These are phyloP conservation scores for Eufriesea mexicana DNA, from an alignment of 1,140 invertebrate species.

Conservation along the genomic window DNA sequence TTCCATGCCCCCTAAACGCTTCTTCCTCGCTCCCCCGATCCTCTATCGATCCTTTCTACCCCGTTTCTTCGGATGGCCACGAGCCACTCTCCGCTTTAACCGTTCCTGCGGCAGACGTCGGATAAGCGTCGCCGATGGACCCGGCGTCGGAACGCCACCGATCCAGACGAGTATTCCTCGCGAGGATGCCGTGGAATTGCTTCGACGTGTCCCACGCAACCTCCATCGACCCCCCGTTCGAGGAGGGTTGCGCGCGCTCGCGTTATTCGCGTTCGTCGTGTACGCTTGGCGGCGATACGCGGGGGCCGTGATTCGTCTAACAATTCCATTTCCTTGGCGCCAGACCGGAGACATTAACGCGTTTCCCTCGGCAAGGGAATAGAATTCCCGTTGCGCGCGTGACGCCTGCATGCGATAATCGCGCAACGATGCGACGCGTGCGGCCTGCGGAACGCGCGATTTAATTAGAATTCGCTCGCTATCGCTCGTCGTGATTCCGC, in stretches of 20 bases:
- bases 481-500: background rate
- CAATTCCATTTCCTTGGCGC: background rate
- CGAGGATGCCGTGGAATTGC: background rate
- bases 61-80: background rate
- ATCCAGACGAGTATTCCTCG: background rate
- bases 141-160: constrained; percentile 9
- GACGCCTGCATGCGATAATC: background rate
- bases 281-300: too few species aligned
- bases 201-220: background rate
- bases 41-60: constrained; percentile 59
- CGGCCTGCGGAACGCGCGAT: background rate
- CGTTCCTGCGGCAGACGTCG: constrained; percentile 14
- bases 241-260: too few species aligned
- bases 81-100: background rate
- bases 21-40: constrained; percentile 27
- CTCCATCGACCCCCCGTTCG: too few species aligned
- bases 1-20: background rate
- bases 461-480: constrained; percentile 19
- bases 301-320: background rate
- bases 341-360: background rate
- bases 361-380: background rate
- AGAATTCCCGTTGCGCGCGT: background rate
- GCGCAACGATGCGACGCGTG: background rate
- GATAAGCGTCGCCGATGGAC: constrained; percentile 42
- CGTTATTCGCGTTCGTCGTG: too few species aligned